phyloP scores from a whole-genome alignment of 2,113 vertebrate genomes.

The Cephalopholis sonnerati region DNA sequence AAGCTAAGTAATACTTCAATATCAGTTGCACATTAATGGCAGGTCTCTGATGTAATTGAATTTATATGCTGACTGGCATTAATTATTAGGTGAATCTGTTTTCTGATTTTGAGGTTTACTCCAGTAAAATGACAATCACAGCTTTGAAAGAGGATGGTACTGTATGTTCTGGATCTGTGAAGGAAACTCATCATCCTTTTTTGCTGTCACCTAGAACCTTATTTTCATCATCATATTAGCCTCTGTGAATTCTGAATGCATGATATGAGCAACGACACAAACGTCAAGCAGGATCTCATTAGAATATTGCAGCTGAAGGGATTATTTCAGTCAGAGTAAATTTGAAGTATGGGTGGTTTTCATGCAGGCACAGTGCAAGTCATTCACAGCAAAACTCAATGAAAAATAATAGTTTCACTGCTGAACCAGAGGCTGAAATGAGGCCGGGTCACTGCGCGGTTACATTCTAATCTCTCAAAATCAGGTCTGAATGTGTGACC shows the following conservation, averaged over 20 bases:
- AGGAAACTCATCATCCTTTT: background rate
- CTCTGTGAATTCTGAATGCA: constrained; percentile 1
- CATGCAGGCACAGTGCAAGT: constrained; percentile 16
- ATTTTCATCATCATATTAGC: background rate
- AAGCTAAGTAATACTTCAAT: background rate
- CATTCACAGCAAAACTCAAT: constrained; percentile 43
- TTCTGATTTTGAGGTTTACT: constrained; percentile 10
- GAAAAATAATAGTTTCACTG: constrained; percentile 23
- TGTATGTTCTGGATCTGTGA: background rate
- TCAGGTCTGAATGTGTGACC: background rate
- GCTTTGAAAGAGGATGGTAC: background rate
- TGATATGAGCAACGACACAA: background rate
- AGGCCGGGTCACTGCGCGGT: constrained; percentile 16
- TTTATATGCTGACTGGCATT: background rate
- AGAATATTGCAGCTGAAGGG: constrained; percentile 18
- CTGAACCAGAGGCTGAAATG: constrained; percentile 32
- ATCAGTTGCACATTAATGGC: background rate
- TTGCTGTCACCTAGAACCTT: background rate
- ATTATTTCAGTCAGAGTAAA: constrained; percentile 15
- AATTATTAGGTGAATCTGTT: background rate
- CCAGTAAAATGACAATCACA: background rate
- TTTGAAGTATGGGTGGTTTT: constrained; percentile 5
- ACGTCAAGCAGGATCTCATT: background rate
- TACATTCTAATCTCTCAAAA: constrained; percentile 17
- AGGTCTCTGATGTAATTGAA: background rate